phyloP scores from a whole-genome alignment of 2,797 vertebrate species.

The Pipistrellus pipistrellus region DNA sequence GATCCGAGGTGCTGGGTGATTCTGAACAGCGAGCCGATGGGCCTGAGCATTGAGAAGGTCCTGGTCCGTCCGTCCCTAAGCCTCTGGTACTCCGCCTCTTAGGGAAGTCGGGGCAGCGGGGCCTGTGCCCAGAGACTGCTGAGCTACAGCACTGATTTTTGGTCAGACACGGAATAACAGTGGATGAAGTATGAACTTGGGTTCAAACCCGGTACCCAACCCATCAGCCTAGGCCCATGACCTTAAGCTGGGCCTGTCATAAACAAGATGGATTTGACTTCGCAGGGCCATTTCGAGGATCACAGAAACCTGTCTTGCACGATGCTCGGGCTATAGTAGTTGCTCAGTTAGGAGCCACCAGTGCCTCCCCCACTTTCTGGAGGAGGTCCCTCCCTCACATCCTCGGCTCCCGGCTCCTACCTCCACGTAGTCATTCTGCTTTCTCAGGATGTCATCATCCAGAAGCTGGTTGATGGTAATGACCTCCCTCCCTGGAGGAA shows the following conservation, averaged over 20 bases:
- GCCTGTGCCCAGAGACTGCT: not conserved
- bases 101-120: fast-evolving
- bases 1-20: not conserved
- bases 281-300: fast-evolving
- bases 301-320: fast-evolving
- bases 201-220: not conserved
- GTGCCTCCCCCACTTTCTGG: not conserved
- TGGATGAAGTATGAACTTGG: not conserved
- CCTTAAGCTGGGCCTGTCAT: fast-evolving
- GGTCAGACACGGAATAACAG: not conserved
- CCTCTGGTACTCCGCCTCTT: not conserved
- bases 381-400: fast-evolving
- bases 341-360: not conserved
- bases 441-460: constrained; percentile 81
- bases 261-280: fast-evolving
- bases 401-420: constrained; percentile 85
- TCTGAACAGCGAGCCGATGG: not conserved
- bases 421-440: constrained; percentile 92
- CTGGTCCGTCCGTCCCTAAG: not conserved
- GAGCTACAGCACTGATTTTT: fast-evolving
- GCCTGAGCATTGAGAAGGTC: not conserved
- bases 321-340: fast-evolving
- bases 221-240: fast-evolving
- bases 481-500: constrained; percentile 71
- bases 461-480: constrained; percentile 89